A percentile compares a stretch with the other conserved stretches of the same genome.
phyloP scores from a whole-genome alignment of 2,797 vertebrate genomes.

The Danio choprae region DNA sequence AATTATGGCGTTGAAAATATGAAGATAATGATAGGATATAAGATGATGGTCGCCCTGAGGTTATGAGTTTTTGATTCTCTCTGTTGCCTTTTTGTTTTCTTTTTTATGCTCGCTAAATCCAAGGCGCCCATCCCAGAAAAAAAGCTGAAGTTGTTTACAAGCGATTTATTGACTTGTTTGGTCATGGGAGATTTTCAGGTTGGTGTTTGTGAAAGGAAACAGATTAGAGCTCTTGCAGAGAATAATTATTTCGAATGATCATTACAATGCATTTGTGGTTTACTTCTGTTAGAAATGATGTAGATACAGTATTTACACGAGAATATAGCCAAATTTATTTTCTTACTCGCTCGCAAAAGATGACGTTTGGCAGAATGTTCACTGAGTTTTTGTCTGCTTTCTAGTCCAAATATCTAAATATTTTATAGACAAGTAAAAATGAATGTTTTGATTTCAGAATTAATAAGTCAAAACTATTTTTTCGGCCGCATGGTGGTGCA shows the following conservation, averaged over 20 bases:
- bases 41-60: slow-evolving; percentile 73
- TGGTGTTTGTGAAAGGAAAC: background rate
- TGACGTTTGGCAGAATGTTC: background rate
- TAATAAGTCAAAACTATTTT: too few relatives aligned
- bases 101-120: slow-evolving; percentile 57
- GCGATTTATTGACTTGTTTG: slow-evolving; percentile 72
- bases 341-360: background rate
- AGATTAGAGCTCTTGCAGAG: background rate
- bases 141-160: slow-evolving; percentile 73
- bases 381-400: too few relatives aligned
- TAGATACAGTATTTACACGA: background rate
- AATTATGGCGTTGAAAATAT: slow-evolving; percentile 79
- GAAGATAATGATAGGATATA: slow-evolving; percentile 81
- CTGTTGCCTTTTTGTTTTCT: slow-evolving; percentile 59
- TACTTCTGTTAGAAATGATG: background rate
- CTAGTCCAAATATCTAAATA: too few relatives aligned
- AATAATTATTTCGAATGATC: background rate
- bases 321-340: background rate
- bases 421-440: too few relatives aligned
- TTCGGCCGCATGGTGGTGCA: too few relatives aligned
- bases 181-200: slow-evolving; percentile 64
- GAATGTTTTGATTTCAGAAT: too few relatives aligned
- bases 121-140: slow-evolving; percentile 65
- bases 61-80: slow-evolving; percentile 68
- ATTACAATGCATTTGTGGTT: slow-evolving; percentile 14